Evolutionary conservation across 2,113 vertebrate species (phyloP), one percentile per base, ranked within the genome.

Genomic region (Bothrops jararaca): DNA sequence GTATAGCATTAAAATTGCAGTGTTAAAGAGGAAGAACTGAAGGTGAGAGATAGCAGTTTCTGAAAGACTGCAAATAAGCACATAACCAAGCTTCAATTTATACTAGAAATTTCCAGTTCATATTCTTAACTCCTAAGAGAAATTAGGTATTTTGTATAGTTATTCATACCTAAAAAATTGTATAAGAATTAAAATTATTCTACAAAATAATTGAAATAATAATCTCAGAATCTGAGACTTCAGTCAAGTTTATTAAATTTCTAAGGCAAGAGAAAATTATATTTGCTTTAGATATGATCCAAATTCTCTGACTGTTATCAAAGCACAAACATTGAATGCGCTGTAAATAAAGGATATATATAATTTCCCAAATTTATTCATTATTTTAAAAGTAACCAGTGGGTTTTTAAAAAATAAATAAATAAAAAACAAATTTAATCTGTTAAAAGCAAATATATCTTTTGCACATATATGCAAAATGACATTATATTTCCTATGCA

Each of bases 191-290:
- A 91, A 23, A 39, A 45, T 23, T 57, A 86, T 57, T 57, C 7
- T 22, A 91, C 90, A 85, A 24, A 54, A 91, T 85, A 85, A 54
- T 80, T 91, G 89, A 90, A 69, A 85, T 26, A 91, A 57, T 56
- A 85, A 85, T 85, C 45, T 18, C 39, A 45, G 45, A 91, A 56
- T 91, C 26, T 15, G 11, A 34, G 2, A 1, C 8, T 52, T 22
- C 69, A 91, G 45, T 10, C 74, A 89, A 29, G 52, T 34, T 85
- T 24, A 10, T 57, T 56, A 42, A 80, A 80, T 91, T 57, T 45
- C 39, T 50, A 91, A 45, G 39, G 23, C 13, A 85, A 57, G 8
- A 45, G 11, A 60, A 56, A 57, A 86, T 57, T 12, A 10, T 53
- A 45, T 7, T 85, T 91, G 3, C 12, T 54, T 24, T 85, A 56